A percentile compares a stretch with the other conserved stretches of the same genome.
Conservation (phyloP, 2,888 invertebrate species). For the Mamestra brassicae region DNA sequence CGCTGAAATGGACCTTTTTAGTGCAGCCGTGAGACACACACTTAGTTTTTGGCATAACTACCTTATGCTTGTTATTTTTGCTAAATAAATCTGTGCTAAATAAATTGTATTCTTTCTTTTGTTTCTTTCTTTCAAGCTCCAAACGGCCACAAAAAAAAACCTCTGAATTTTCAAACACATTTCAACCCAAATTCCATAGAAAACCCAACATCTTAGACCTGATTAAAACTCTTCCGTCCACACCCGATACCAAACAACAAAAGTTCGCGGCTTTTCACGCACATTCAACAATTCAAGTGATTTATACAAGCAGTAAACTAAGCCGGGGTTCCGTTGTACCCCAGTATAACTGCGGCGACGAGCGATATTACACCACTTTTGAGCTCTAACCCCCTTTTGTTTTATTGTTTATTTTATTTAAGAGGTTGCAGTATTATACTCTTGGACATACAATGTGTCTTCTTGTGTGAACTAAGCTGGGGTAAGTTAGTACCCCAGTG, state of each 20-base stretch:
- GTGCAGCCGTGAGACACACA: too few species aligned
- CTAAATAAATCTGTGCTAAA: too few species aligned
- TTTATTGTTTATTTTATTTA: conserved; percentile 57
- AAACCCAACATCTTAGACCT: background rate
- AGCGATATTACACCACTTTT: conserved; percentile 56
- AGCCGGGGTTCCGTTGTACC: conserved; percentile 66
- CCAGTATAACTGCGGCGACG: conserved; percentile 61
- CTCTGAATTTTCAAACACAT: too few species aligned
- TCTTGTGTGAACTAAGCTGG: background rate
- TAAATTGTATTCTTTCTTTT: too few species aligned
- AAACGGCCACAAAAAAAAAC: too few species aligned
- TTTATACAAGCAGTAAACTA: conserved; percentile 86
- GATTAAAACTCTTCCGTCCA: conserved; percentile 54
- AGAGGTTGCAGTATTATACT: conserved; percentile 24
- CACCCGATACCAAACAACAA: conserved; percentile 55
- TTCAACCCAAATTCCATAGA: background rate
- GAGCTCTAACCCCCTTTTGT: conserved; percentile 46
- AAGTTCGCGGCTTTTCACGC: conserved; percentile 84
- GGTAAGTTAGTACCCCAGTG: background rate
- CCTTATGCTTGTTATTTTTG: too few species aligned
- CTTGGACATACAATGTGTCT: conserved; percentile 16
- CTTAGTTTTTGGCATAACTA: too few species aligned
- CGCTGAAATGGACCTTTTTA: too few species aligned
- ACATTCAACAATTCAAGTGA: conserved; percentile 89
- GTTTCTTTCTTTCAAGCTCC: too few species aligned